Evolutionary conservation across 2,797 vertebrate species (phyloP), one percentile per base, ranked within the genome.

Genomic region (Chaenodraco wilsoni): DNA sequence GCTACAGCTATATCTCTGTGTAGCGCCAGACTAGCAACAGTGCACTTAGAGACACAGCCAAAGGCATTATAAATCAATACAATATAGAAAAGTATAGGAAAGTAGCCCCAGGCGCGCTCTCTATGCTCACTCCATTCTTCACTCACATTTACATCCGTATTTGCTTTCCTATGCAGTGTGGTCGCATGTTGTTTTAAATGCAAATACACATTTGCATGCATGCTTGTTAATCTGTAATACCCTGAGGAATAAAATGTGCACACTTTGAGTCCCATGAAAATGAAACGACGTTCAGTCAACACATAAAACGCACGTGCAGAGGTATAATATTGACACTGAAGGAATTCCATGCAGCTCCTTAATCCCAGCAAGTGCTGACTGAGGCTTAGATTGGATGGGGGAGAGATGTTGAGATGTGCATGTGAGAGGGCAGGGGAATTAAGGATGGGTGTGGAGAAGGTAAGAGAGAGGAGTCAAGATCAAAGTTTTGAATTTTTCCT

Each of bases 291-390:
- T 61, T 41, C 50, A 64, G 15, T 46, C 67, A 68, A 44, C 46
- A 59, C 45, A 69, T 43, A 68, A 37, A 46, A 66, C 7, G 13
- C 40, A 33, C 64, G 56, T 58, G 44, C 65, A 52, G 73, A 52
- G 63, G 37, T 62, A 37, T 63, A 67, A 69, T 73, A 84, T 73
- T 67, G 71, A 88, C 83, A 78, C 79, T 37, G 71, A 74, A 92
- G 89, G 93, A 93, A 94, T 94, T 91, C 86, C 91, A 94, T 90
- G 91, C 91, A 93, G 90, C 86, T 85, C 70, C 78, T 86, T 91
- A 91, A 94, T 94, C 90, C 88, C 78, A 84, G 85, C 84, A 76
- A 85, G 90, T 88, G 91, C 85, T 91, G 92, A 94, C 84, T 74
- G 93, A 94, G 89, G 83, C 69, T 78, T 83, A 86, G 88, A 87